Base-by-base conservation (phyloP, 2,797 vertebrate genomes). In the Danio choprae region DNA sequence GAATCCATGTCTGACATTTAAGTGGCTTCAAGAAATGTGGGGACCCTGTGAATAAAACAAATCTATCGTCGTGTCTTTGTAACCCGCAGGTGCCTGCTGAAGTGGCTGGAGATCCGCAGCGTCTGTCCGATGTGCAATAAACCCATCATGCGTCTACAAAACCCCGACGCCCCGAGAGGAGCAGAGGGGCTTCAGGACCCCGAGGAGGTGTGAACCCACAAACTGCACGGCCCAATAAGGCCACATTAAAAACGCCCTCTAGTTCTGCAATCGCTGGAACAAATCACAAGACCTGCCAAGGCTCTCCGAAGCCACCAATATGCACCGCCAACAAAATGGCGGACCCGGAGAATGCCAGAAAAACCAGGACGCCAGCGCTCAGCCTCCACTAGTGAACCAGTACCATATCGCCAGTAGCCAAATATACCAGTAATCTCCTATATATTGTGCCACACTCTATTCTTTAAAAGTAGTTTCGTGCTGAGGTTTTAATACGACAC, bases 61-160 rank as follows among this genome's bases (percentile, higher is more conserved):
- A 36, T 80, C 3, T 70, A 44, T 48, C 12, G 40, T 44, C 67
- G 8, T 73, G 65, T 78, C 11, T 11, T 44, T n/a, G 50, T 58
- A 9, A 36, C 73, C 40, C 53, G 18, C 88, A 95, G 95, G 93
- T 95, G 95, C 91, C 92, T 95, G 87, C 89, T 94, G 58, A 95
- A 95, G 83, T 95, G 95, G 95, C 90, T 95, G 84, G 95, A 95
- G 91, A 95, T 95, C 82, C 94, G 94, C 84, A 95, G 94, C 41
- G 93, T 94, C 77, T 95, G 94, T 84, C 95, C 94, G 15, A 95
- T 95, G 95, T 95, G 95, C 72, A 95, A 95, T 91, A 95, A 95
- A 71, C 92, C 94, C 82, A 95, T 95, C 88, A 91, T 93, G 81
- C 92, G 94, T 84, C 90, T 95, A 48, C 93, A 94, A 90, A 89